Evolutionary conservation across 2,888 invertebrate species (phyloP).

Genomic region (Ophion costatus): DNA sequence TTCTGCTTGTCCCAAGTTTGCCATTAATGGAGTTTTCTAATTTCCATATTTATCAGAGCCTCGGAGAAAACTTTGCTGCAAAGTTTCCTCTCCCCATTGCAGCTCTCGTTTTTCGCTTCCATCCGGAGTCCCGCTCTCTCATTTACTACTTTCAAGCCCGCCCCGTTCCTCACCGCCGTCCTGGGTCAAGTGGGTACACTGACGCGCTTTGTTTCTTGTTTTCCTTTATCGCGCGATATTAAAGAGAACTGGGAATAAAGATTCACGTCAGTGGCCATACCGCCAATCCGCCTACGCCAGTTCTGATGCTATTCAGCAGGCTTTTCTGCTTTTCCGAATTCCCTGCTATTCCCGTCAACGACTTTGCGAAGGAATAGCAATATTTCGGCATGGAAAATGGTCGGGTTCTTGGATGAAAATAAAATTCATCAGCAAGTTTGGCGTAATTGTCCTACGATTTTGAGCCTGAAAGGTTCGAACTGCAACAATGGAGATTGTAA

Average conservation of each 20-base stretch:
- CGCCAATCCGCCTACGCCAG: slow-evolving; percentile 1
- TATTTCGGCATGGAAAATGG: not conserved
- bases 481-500: too few relatives aligned
- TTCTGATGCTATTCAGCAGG: not conserved
- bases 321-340: not conserved
- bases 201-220: slow-evolving; percentile 31
- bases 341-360: not conserved
- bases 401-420: not conserved
- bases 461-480: too few relatives aligned
- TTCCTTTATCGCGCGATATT: slow-evolving; percentile 33
- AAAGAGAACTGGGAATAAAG: slow-evolving; percentile 19
- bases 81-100: slow-evolving; percentile 37
- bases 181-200: slow-evolving; percentile 36
- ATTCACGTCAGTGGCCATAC: slow-evolving; percentile 17
- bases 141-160: slow-evolving; percentile 54
- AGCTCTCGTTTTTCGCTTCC: not conserved
- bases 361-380: not conserved
- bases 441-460: too few relatives aligned
- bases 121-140: slow-evolving; percentile 19
- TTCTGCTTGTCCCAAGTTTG: slow-evolving; percentile 63
- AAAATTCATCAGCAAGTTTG: not conserved
- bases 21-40: slow-evolving; percentile 71
- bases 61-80: slow-evolving; percentile 60
- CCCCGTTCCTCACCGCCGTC: not conserved
- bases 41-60: slow-evolving; percentile 76